Conservation (phyloP, 2,888 invertebrate species). For the Phortica okadai region DNA sequence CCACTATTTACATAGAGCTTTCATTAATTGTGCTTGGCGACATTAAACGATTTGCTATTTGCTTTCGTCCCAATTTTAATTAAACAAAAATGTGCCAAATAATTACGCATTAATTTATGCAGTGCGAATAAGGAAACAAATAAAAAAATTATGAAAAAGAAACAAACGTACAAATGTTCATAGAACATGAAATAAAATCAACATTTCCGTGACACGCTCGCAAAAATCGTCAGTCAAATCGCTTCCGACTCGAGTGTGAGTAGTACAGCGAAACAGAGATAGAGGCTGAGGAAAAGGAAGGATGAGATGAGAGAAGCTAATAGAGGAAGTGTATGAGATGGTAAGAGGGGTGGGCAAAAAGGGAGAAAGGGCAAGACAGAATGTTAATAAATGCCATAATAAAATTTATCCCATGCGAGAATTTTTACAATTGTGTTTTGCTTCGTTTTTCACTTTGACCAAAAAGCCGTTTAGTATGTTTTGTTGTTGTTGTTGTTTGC, state of each 20-base stretch:
- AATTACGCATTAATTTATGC: neutral
- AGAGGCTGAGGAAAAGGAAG: no score
- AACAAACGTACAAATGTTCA: neutral
- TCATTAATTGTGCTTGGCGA: conserved; percentile 53
- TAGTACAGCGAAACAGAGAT: no score
- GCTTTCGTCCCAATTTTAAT: conserved; percentile 50
- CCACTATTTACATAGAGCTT: conserved; percentile 42
- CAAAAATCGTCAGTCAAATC: neutral
- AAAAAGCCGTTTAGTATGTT: neutral
- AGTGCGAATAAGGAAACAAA: conserved; percentile 4
- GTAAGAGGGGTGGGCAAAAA: no score
- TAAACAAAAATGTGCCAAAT: conserved; percentile 38
- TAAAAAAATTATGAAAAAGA: conserved; percentile 31
- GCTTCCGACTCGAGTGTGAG: neutral
- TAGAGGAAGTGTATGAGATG: no score
- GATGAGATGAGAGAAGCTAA: no score
- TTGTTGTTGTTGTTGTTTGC: neutral
- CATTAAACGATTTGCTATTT: conserved; percentile 56
- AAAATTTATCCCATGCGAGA: neutral
- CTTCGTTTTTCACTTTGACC: neutral
- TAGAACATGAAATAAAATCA: conserved; percentile 5
- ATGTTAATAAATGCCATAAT: neutral
- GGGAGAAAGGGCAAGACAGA: neutral
- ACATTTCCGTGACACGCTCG: conserved; percentile 24
- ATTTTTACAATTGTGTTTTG: neutral